A percentile compares a stretch with the other conserved stretches of the same genome.
Conservation (phyloP, 1,140 invertebrate species). For the Drosophila suzukii region DNA sequence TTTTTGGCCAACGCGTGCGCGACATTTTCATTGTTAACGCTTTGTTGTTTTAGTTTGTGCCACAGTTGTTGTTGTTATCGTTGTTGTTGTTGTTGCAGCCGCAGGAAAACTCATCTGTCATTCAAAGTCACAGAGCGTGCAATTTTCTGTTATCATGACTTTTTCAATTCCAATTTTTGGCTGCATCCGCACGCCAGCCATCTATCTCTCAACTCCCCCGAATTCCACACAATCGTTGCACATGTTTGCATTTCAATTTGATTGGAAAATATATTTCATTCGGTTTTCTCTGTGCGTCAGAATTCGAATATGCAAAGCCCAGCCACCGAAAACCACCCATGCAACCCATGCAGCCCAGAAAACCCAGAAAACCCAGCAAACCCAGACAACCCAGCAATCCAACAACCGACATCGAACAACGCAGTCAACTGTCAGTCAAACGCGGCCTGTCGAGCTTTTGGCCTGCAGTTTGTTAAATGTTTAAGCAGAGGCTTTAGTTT, state of each 20-base stretch:
- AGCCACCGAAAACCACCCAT: constrained; percentile 12
- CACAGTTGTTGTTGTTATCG: constrained; percentile 17
- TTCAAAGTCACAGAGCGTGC: constrained; percentile 76
- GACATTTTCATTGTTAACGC: constrained; percentile 78
- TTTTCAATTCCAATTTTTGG: constrained; percentile 75
- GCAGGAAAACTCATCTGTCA: constrained; percentile 73
- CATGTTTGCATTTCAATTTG: constrained; percentile 81
- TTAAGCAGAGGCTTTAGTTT: constrained; percentile 72
- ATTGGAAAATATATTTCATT: constrained; percentile 81
- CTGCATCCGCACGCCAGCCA: constrained; percentile 35
- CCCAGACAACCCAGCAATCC: constrained; percentile 18
- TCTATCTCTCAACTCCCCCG: constrained; percentile 15
- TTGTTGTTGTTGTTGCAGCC: constrained; percentile 21
- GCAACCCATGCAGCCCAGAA: constrained; percentile 11
- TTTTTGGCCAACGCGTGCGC: constrained; percentile 68
- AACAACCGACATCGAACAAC: constrained; percentile 37
- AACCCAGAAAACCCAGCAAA: constrained; percentile 21
- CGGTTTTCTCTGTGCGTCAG: constrained; percentile 48
- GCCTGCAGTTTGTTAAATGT: constrained; percentile 80
- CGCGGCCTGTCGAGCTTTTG: constrained; percentile 74
- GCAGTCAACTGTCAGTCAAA: constrained; percentile 76
- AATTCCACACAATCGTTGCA: constrained; percentile 53
- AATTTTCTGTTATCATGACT: constrained; percentile 76
- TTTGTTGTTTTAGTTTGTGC: constrained; percentile 61
- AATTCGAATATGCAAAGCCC: constrained; percentile 65